A percentile compares a stretch with the other conserved stretches of the same genome.
phyloP scores from a whole-genome alignment of 2,113 vertebrate genomes.

The Malurus alboscapulatus region DNA sequence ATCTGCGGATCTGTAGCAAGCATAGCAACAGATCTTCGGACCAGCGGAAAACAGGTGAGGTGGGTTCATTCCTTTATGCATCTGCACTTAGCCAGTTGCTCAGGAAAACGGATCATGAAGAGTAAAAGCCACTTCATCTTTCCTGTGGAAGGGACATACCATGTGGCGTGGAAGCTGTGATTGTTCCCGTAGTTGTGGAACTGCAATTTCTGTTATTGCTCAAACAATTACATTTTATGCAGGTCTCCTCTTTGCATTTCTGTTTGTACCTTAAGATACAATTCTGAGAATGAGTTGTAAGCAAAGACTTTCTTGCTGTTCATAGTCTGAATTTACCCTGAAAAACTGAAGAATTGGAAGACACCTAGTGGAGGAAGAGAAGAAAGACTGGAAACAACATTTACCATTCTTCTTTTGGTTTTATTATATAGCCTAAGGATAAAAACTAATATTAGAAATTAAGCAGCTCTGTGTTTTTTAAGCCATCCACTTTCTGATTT shows the following conservation, averaged over 20 bases:
- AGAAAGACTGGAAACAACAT: not conserved
- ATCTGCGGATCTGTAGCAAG: constrained; percentile 2
- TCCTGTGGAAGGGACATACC: not conserved
- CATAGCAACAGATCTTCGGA: not conserved
- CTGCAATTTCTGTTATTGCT: not conserved
- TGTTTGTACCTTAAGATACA: not conserved
- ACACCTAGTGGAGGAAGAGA: not conserved
- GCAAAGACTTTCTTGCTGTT: not conserved
- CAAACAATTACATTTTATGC: not conserved
- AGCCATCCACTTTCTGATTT: not conserved
- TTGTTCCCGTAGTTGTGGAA: not conserved
- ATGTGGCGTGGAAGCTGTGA: rapidly evolving
- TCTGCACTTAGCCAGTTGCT: not conserved
- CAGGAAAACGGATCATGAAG: not conserved
- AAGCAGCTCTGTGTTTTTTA: not conserved
- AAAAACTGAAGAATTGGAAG: not conserved
- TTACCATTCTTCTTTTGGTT: not conserved
- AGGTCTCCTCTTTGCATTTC: not conserved
- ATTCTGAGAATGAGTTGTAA: not conserved
- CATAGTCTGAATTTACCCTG: not conserved
- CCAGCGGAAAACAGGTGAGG: not conserved
- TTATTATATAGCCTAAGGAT: not conserved
- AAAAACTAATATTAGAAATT: not conserved
- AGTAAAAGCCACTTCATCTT: not conserved
- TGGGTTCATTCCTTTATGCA: not conserved